Conservation (phyloP, 2,113 vertebrate species). For the Phalacrocorax carbo region DNA sequence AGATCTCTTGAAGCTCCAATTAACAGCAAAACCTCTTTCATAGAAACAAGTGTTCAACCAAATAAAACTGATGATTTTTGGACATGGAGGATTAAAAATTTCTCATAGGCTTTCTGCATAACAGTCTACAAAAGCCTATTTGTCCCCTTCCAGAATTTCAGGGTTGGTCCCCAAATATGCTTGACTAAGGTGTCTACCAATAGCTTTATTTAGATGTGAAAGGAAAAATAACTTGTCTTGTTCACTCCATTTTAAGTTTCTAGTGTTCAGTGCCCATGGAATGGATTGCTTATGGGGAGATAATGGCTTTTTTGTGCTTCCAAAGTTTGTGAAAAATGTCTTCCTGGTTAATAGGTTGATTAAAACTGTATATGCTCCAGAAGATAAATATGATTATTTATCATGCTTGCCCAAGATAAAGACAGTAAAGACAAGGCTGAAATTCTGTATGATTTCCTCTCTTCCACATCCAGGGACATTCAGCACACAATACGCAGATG, state of each 20-base stretch:
- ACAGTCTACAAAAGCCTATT: not conserved
- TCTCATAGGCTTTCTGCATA: not conserved
- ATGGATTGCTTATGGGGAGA: slow-evolving; percentile 57
- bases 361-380: slow-evolving; percentile 68
- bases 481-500: slow-evolving; percentile 63
- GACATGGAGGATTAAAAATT: not conserved
- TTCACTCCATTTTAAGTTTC: slow-evolving; percentile 9
- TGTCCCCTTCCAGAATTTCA: not conserved
- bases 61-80: not conserved
- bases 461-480: slow-evolving; percentile 42
- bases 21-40: not conserved
- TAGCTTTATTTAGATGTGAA: slow-evolving; percentile 7
- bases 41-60: not conserved
- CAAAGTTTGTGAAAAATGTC: slow-evolving; percentile 68
- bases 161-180: not conserved
- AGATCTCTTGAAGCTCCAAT: not conserved
- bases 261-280: slow-evolving; percentile 52
- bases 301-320: slow-evolving; percentile 63
- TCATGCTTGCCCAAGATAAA: slow-evolving; percentile 57
- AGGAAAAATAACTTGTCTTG: slow-evolving; percentile 7
- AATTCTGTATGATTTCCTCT: slow-evolving; percentile 57
- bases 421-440: slow-evolving; percentile 61
- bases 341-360: slow-evolving; percentile 70
- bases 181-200: not conserved
- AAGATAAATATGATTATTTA: slow-evolving; percentile 71